Conservation (phyloP, 1,140 invertebrate species). For the Gonioctena quinquepunctata region DNA sequence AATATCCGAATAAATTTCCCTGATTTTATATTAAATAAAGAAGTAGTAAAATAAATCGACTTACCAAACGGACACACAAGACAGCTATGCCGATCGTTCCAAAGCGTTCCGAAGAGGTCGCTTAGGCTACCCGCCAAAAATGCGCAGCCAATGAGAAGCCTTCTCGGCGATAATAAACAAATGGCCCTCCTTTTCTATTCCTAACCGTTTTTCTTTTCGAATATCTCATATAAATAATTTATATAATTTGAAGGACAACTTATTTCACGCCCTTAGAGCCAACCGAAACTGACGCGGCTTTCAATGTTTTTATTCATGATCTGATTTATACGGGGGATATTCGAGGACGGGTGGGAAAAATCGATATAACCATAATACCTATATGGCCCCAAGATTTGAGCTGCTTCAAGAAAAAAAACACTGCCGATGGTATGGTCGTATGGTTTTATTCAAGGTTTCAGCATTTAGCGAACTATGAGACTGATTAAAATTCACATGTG, state of each 20-base stretch:
- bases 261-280: background rate
- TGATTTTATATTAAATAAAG: slow-evolving; percentile 21
- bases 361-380: background rate
- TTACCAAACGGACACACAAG: slow-evolving; percentile 23
- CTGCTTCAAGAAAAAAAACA: background rate
- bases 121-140: slow-evolving; percentile 18
- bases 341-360: background rate
- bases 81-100: slow-evolving; percentile 18
- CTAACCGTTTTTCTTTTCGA: slow-evolving; percentile 23
- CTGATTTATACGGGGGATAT: background rate
- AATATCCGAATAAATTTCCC: slow-evolving; percentile 11
- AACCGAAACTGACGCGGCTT: background rate
- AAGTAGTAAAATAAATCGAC: slow-evolving; percentile 19
- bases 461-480: too few species aligned
- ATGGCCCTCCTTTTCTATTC: slow-evolving; percentile 20
- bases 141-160: background rate
- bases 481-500: too few species aligned
- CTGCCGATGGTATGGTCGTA: too few species aligned
- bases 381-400: background rate
- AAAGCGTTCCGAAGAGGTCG: slow-evolving; percentile 17
- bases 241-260: background rate
- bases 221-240: background rate
- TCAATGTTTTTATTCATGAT: background rate
- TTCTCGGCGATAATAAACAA: slow-evolving; percentile 3
- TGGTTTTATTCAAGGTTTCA: too few species aligned